These are phyloP conservation scores for Stratiolaelaps scimitus DNA, from an alignment of 1,140 invertebrate species.

Conservation along the genomic window DNA sequence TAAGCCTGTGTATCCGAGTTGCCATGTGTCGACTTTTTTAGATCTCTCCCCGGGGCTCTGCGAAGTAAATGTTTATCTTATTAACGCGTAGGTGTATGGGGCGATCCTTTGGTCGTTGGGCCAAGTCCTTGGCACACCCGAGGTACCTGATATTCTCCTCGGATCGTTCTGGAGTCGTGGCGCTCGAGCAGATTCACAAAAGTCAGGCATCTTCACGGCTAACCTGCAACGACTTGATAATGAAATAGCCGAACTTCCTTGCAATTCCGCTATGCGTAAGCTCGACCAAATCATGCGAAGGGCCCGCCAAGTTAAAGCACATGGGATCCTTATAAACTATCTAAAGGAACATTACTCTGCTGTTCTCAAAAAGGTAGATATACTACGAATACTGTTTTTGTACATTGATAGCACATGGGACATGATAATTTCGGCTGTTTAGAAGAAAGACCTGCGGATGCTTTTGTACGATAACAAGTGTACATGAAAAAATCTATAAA, in stretches of 20 bases:
- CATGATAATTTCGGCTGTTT: no score
- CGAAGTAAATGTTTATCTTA: no score
- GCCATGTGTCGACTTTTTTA: no score
- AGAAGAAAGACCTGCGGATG: no score
- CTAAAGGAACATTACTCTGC: not conserved
- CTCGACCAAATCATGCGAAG: not conserved
- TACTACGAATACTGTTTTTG: no score
- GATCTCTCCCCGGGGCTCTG: no score
- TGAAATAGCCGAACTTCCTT: constrained; percentile 4
- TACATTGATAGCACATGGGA: no score
- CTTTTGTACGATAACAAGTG: no score
- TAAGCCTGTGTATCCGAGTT: no score
- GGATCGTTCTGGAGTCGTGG: constrained; percentile 12
- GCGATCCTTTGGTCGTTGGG: not conserved
- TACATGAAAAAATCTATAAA: no score
- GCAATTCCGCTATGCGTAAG: not conserved
- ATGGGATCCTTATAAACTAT: not conserved
- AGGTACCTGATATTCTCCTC: not conserved
- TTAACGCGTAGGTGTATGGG: not conserved
- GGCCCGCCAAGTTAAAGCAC: constrained; percentile 1
- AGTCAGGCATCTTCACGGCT: not conserved
- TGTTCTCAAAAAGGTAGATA: constrained; percentile 20
- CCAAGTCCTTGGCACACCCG: not conserved
- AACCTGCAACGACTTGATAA: not conserved
- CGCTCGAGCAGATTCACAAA: not conserved